These are phyloP conservation scores for Carassius carassius DNA, from an alignment of 2,113 vertebrate species.

Conservation along the genomic window DNA sequence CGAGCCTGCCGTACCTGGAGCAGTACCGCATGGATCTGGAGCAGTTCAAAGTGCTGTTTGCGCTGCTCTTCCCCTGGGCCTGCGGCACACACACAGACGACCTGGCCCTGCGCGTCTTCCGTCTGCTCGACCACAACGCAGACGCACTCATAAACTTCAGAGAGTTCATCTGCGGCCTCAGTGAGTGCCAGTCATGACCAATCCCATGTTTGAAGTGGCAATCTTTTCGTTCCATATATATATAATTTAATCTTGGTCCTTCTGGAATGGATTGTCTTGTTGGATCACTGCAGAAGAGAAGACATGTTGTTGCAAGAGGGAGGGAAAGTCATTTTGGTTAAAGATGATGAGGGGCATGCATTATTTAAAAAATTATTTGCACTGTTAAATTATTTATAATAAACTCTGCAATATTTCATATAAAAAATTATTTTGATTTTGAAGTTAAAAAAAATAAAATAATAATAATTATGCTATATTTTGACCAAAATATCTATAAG, in stretches of 20 bases:
- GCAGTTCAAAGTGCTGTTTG: constrained; percentile 94
- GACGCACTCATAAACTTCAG: constrained; percentile 95
- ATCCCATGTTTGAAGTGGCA: background rate
- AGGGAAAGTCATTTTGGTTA: too few species aligned
- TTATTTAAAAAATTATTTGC: too few species aligned
- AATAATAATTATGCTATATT: too few species aligned
- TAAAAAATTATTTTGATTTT: too few species aligned
- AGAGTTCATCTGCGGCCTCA: constrained; percentile 91
- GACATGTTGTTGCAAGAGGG: too few species aligned
- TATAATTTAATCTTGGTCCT: too few species aligned
- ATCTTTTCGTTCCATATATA: background rate
- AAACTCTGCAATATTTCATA: too few species aligned
- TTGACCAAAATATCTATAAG: background rate
- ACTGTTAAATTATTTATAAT: too few species aligned
- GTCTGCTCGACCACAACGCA: constrained; percentile 88
- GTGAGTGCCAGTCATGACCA: constrained; percentile 69
- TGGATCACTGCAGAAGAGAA: too few species aligned
- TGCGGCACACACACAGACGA: constrained; percentile 86
- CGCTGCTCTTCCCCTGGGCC: constrained; percentile 91
- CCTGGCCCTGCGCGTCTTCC: constrained; percentile 87
- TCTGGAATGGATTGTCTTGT: too few species aligned
- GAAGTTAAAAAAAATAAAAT: background rate
- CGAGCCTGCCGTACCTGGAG: constrained; percentile 96
- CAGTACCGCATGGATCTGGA: constrained; percentile 97
- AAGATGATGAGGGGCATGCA: too few species aligned